Conservation (phyloP, 2,888 invertebrate species). For the Yponomeuta evonymella region DNA sequence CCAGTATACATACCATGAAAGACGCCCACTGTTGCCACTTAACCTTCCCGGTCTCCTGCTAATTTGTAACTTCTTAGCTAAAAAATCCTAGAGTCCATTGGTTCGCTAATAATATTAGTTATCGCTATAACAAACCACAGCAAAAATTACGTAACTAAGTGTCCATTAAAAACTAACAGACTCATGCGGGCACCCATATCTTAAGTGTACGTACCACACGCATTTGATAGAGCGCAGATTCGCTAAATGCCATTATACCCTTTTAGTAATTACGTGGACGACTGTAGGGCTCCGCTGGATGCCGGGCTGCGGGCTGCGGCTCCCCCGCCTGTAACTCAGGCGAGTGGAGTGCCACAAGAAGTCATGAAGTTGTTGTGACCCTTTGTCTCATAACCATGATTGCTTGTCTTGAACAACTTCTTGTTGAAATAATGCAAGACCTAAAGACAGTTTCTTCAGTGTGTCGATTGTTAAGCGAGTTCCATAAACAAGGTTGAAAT, state of each 20-base stretch:
- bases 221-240: slow-evolving; percentile 10
- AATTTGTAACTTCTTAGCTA: no score
- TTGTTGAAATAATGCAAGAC: no score
- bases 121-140: neutral
- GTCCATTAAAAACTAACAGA: neutral
- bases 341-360: slow-evolving; percentile 7
- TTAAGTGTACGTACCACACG: neutral
- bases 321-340: slow-evolving; percentile 10
- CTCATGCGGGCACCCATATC: slow-evolving; percentile 13
- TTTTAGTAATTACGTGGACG: neutral
- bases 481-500: no score
- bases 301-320: neutral
- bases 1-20: no score
- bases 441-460: no score
- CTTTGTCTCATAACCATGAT: no score
- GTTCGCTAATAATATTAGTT: neutral
- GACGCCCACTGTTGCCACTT: no score
- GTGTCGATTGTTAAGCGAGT: no score
- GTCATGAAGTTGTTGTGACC: no score
- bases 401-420: no score
- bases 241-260: neutral
- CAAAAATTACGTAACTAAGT: neutral
- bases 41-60: no score
- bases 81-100: neutral
- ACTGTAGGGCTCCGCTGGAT: slow-evolving; percentile 2